These are phyloP conservation scores for Accipiter virgatus DNA, from an alignment of 2,113 vertebrate species.

Conservation along the genomic window DNA sequence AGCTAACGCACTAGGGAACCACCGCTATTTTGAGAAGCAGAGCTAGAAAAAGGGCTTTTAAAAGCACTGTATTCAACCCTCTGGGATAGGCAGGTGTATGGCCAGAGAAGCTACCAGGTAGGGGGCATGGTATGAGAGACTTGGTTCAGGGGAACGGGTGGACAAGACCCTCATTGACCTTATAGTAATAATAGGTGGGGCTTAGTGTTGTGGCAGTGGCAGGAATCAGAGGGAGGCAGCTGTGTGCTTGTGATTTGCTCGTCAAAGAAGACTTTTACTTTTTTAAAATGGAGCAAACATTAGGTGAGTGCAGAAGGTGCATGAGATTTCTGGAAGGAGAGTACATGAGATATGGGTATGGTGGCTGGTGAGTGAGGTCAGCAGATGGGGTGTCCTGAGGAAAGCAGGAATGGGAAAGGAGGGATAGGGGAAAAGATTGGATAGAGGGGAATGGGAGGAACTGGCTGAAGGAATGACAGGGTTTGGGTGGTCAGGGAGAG, in stretches of 20 bases:
- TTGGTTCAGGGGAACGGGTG: background rate
- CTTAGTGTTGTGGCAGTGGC: background rate
- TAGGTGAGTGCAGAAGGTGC: background rate
- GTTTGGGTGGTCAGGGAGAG: background rate
- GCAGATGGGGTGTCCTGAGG: background rate
- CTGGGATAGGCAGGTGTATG: background rate
- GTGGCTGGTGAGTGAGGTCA: background rate
- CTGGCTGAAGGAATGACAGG: background rate
- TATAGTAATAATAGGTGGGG: background rate
- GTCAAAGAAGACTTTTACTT: background rate
- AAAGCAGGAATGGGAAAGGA: background rate
- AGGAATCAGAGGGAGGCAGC: background rate
- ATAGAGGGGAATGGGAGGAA: background rate
- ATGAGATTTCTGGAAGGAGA: background rate
- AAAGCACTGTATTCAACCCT: background rate
- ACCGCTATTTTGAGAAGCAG: background rate
- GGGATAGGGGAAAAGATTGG: background rate
- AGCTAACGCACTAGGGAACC: background rate
- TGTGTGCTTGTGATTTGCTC: background rate
- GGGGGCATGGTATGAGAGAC: background rate
- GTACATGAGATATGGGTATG: background rate
- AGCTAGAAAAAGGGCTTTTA: background rate
- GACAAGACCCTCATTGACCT: background rate
- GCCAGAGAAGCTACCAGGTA: background rate
- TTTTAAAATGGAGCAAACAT: background rate